Percentiles rank a stretch among this genome's conserved stretches.
These are phyloP conservation scores for Incurvaria masculella DNA, from an alignment of 2,888 invertebrate species.

Conservation along the genomic window DNA sequence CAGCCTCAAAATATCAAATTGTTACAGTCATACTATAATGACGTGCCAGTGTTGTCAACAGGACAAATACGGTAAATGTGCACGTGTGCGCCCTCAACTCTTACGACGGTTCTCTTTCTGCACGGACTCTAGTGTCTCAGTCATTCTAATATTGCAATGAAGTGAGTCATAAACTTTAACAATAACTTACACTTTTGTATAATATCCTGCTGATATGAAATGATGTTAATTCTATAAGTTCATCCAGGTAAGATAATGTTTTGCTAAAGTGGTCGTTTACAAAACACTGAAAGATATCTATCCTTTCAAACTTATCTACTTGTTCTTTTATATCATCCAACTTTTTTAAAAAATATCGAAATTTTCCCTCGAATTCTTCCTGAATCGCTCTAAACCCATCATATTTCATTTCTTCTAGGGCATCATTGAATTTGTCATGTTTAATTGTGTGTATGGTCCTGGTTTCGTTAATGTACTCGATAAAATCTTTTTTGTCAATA, in stretches of 20 bases:
- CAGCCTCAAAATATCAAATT: too few species aligned
- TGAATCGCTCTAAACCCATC: slow-evolving; percentile 22
- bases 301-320: slow-evolving; percentile 23
- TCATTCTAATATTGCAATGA: neutral
- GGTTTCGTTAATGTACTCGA: slow-evolving; percentile 24
- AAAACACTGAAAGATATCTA: slow-evolving; percentile 21
- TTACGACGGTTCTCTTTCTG: too few species aligned
- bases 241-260: slow-evolving; percentile 22
- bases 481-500: slow-evolving; percentile 20
- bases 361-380: slow-evolving; percentile 22
- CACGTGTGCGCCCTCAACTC: too few species aligned
- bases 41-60: too few species aligned
- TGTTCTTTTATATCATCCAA: slow-evolving; percentile 21
- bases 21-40: too few species aligned
- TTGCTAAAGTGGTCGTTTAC: slow-evolving; percentile 5
- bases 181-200: slow-evolving; percentile 24
- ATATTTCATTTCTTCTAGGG: slow-evolving; percentile 23
- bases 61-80: too few species aligned
- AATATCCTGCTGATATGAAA: slow-evolving; percentile 25
- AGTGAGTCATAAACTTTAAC: neutral
- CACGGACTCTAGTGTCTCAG: slow-evolving; percentile 9
- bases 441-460: slow-evolving; percentile 21
- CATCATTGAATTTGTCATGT: slow-evolving; percentile 24
- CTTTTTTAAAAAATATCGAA: slow-evolving; percentile 19
- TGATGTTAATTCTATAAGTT: slow-evolving; percentile 26